Evolutionary conservation across 2,797 vertebrate genomes (phyloP), one percentile per base, ranked within the genome.

Genomic region (Pygocentrus nattereri): DNA sequence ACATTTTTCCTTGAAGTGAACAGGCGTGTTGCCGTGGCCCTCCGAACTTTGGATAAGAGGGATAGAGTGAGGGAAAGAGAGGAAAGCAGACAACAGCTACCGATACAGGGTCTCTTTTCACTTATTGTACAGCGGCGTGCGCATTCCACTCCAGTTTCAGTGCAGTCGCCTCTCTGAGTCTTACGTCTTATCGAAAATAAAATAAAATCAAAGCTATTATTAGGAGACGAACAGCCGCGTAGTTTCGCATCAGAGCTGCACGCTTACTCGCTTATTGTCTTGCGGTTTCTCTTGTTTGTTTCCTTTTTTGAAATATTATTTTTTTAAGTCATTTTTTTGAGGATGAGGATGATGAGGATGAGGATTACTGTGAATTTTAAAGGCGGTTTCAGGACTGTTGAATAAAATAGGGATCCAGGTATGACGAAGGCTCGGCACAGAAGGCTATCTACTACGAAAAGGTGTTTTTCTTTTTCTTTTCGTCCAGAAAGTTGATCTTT

Each of bases 191-290:
- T 80, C 73, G 83, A 72, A 71, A 82, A 74, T 52, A 82, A 80
- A 76, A 79, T 2, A 10, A n/a, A 50, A 74, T 27, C 69, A 25
- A 27, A 78, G 69, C 68, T 72, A 82, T 83, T 87, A 85, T 83
- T 87, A 85, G 74, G 59, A 68, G 77, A 74, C 71, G 74, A 89
- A 86, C 81, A 86, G 90, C 90, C 83, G 91, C 77, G 84, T 89
- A 71, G 84, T 76, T 80, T 74, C 67, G 77, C 85, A 76, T 88
- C 86, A 71, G 83, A 82, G 71, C 88, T 86, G 87, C 89, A 90
- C 85, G 86, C 86, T 86, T 80, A 89, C 75, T 84, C 65, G 76
- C 81, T 90, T 76, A 7, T 90, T 79, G 82, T 84, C 88, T 83
- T 68, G 71, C 34, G n/a, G 74, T 85, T 81, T 69, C 50, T 75